Percentiles rank a stretch among this genome's conserved stretches.
phyloP scores from a whole-genome alignment of 2,113 vertebrate species.

The Irena cyanogastra region DNA sequence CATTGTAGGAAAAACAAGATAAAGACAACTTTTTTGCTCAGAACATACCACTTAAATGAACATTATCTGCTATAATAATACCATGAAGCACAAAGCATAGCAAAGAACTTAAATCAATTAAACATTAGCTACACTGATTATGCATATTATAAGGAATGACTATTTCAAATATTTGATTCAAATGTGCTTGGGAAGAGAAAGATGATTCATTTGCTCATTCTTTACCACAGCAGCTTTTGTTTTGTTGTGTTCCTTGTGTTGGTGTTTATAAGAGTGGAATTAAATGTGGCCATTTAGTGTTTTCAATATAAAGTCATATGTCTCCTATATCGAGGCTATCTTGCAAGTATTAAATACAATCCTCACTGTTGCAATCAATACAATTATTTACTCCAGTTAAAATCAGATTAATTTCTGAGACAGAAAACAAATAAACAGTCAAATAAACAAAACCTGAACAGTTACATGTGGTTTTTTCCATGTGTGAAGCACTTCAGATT shows the following conservation, averaged over 20 bases:
- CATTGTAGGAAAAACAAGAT: not conserved
- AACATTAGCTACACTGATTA: not conserved
- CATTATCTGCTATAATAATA: not conserved
- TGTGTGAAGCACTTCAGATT: not conserved
- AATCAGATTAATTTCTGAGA: not conserved
- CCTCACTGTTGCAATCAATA: not conserved
- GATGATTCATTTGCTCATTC: not conserved
- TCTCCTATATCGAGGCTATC: not conserved
- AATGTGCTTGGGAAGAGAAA: not conserved
- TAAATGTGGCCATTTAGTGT: not conserved
- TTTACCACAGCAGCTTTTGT: not conserved
- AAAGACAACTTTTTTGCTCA: not conserved
- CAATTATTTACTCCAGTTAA: not conserved
- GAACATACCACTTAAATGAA: not conserved
- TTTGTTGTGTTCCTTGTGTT: not conserved
- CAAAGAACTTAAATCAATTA: not conserved
- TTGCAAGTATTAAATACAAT: not conserved
- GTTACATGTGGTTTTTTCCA: accelerated
- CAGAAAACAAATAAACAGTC: not conserved
- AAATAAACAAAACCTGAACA: not conserved
- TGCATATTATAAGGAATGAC: not conserved
- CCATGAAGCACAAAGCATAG: not conserved
- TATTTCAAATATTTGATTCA: not conserved
- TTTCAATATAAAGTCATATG: not conserved
- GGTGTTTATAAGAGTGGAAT: not conserved